phyloP scores from a whole-genome alignment of 2,888 invertebrate genomes.

The Drosophila silvestris region DNA sequence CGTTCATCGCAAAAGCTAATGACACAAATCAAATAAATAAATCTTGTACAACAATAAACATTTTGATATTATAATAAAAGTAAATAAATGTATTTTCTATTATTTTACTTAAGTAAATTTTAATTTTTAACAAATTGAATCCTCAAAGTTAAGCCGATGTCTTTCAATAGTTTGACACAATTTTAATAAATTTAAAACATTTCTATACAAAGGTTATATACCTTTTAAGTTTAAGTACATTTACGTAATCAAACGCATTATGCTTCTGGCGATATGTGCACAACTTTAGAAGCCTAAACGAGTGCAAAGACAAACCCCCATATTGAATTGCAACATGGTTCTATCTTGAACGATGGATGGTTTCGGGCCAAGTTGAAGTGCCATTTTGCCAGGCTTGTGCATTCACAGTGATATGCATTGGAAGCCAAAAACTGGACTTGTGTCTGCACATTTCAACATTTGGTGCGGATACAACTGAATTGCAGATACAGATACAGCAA shows the following conservation, averaged over 20 bases:
- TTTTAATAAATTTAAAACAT: neutral
- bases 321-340: neutral
- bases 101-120: neutral
- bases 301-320: neutral
- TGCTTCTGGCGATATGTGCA: neutral
- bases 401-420: conserved; percentile 21
- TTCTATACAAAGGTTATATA: neutral
- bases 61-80: neutral
- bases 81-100: neutral
- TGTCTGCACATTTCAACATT: conserved; percentile 46
- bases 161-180: neutral
- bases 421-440: conserved; percentile 46
- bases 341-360: conserved; percentile 5
- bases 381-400: conserved; percentile 11
- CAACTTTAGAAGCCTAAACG: neutral
- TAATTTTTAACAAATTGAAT: neutral
- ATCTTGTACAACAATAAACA: neutral
- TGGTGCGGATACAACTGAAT: conserved; percentile 33
- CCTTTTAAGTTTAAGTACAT: no score
- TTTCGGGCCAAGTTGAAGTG: conserved; percentile 15
- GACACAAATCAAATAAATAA: neutral
- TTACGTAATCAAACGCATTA: neutral
- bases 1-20: neutral
- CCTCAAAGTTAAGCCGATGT: neutral
- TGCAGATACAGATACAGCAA: conserved; percentile 13